Conservation (phyloP, 2,888 invertebrate species). For the Andricus quercusramuli region DNA sequence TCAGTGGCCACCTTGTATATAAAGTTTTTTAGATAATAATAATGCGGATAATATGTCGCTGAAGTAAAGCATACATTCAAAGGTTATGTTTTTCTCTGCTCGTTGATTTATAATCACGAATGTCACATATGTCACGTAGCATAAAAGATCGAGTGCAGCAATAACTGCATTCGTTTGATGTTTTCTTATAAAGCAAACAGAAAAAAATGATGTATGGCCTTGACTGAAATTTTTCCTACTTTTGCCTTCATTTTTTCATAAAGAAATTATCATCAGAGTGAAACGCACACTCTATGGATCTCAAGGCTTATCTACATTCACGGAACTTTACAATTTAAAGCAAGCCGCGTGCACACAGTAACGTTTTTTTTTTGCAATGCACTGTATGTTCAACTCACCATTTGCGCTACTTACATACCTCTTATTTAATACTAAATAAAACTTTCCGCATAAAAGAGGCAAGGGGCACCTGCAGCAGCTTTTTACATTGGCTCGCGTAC, state of each 20-base stretch:
- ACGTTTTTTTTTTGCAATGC: constrained; percentile 47
- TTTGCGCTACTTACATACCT: constrained; percentile 49
- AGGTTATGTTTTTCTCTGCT: not conserved
- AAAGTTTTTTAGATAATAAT: too few relatives aligned
- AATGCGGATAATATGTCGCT: too few relatives aligned
- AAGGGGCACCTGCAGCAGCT: constrained; percentile 61
- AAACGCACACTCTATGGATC: not conserved
- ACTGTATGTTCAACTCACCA: constrained; percentile 60
- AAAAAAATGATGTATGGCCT: constrained; percentile 29
- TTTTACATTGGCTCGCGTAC: constrained; percentile 60
- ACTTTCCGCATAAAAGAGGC: constrained; percentile 45
- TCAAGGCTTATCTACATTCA: not conserved
- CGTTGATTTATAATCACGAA: constrained; percentile 7
- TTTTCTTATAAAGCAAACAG: not conserved
- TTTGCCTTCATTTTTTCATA: not conserved
- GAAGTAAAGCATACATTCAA: too few relatives aligned
- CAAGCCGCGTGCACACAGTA: constrained; percentile 45
- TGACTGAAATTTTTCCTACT: not conserved
- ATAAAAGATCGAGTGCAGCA: not conserved
- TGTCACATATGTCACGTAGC: not conserved
- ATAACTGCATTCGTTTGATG: not conserved
- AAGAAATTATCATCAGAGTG: constrained; percentile 25
- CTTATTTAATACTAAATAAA: constrained; percentile 50
- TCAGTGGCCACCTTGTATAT: too few relatives aligned
- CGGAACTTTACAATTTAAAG: constrained; percentile 61